Evolutionary conservation across 2,113 vertebrate species (phyloP).

Genomic region (Cyanoramphus novaezelandiae): DNA sequence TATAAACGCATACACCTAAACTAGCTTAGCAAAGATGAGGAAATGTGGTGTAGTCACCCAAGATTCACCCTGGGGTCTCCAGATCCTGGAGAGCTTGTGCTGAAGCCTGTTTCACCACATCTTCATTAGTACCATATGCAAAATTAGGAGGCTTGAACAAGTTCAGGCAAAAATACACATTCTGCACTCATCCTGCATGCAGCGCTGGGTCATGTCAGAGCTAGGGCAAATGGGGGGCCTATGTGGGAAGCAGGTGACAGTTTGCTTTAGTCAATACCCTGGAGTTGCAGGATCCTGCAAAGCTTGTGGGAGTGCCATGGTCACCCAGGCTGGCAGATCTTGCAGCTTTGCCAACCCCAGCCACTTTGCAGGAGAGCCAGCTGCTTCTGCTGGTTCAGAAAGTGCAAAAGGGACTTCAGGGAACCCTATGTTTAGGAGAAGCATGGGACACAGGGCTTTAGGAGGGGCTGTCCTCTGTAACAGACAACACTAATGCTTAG

Average conservation of each 20-base stretch:
- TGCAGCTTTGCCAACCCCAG: neutral
- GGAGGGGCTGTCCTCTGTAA: neutral
- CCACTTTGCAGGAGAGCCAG: neutral
- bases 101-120: neutral
- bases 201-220: neutral
- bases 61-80: neutral
- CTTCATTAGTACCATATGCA: neutral
- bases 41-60: neutral
- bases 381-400: neutral
- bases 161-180: neutral
- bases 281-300: neutral
- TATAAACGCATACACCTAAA: neutral
- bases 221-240: neutral
- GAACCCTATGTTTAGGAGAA: neutral
- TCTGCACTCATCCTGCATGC: neutral
- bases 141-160: neutral
- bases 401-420: neutral
- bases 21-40: neutral
- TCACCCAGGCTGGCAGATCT: neutral
- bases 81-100: neutral
- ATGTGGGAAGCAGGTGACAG: neutral
- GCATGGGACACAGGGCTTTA: neutral
- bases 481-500: neutral
- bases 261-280: neutral
- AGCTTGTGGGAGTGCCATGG: neutral